Evolutionary conservation across 2,888 invertebrate species (phyloP).

Genomic region (Ectemnius lituratus): DNA sequence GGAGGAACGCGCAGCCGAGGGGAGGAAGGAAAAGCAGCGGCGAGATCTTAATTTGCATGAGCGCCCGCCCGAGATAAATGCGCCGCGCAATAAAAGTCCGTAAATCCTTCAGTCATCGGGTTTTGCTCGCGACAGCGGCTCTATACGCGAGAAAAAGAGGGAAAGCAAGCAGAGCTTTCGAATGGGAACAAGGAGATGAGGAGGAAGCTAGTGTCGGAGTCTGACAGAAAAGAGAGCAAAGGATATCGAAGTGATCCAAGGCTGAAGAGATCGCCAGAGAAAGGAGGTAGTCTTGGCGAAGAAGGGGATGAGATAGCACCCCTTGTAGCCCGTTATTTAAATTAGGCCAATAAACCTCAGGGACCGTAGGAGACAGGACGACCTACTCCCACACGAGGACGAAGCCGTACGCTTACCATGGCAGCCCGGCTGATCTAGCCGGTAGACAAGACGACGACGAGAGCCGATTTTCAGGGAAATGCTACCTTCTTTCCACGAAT

Average conservation of each 20-base stretch:
- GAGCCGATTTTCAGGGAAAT: constrained; percentile 47
- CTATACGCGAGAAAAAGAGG: too few relatives aligned
- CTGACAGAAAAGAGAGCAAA: constrained; percentile 28
- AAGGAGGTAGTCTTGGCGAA: constrained; percentile 16
- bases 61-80: constrained; percentile 64
- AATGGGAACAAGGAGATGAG: too few relatives aligned
- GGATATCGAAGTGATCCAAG: constrained; percentile 44
- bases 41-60: constrained; percentile 70
- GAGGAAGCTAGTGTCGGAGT: constrained; percentile 23
- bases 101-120: constrained; percentile 73
- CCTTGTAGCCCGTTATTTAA: constrained; percentile 72
- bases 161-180: too few relatives aligned
- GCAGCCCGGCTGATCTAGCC: constrained; percentile 17
- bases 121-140: constrained; percentile 21
- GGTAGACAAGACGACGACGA: constrained; percentile 27
- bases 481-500: constrained; percentile 40
- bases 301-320: constrained; percentile 61
- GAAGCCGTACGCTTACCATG: constrained; percentile 8
- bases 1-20: constrained; percentile 11
- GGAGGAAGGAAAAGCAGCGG: background rate
- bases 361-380: constrained; percentile 32
- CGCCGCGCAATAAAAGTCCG: constrained; percentile 68
- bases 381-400: constrained; percentile 34
- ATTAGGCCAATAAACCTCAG: constrained; percentile 75
- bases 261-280: constrained; percentile 56